A percentile compares a stretch with the other conserved stretches of the same genome.
Evolutionary conservation across 2,113 vertebrate species (phyloP).

Genomic region (Pteropus alecto): DNA sequence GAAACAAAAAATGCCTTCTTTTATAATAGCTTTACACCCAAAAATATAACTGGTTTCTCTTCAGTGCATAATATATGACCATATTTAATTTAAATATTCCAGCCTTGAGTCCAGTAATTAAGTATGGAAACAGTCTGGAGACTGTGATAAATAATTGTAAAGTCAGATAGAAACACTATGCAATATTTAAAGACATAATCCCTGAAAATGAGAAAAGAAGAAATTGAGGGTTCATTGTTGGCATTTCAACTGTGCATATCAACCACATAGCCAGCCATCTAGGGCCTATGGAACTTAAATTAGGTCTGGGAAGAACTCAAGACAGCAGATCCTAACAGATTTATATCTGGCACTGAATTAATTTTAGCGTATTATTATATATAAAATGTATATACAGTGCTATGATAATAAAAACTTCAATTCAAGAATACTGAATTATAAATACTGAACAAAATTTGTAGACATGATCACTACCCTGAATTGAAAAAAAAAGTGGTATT

Average conservation of each 20-base stretch:
- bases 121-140: not conserved
- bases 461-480: not conserved
- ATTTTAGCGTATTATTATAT: not conserved
- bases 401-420: not conserved
- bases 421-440: not conserved
- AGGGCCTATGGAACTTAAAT: not conserved
- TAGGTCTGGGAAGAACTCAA: not conserved
- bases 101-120: not conserved
- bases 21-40: not conserved
- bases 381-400: not conserved
- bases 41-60: not conserved
- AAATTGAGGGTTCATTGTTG: not conserved
- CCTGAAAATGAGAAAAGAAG: not conserved
- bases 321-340: not conserved
- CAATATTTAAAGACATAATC: conserved; percentile 4
- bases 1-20: not conserved
- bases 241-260: not conserved
- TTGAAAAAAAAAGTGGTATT: not conserved
- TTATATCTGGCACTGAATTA: not conserved
- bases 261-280: not conserved
- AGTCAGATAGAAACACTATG: not conserved
- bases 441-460: not conserved
- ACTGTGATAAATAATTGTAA: not conserved
- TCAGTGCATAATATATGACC: not conserved
- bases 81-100: not conserved